These are phyloP conservation scores for Corythornis cristatus DNA, from an alignment of 2,113 vertebrate species.

Conservation along the genomic window DNA sequence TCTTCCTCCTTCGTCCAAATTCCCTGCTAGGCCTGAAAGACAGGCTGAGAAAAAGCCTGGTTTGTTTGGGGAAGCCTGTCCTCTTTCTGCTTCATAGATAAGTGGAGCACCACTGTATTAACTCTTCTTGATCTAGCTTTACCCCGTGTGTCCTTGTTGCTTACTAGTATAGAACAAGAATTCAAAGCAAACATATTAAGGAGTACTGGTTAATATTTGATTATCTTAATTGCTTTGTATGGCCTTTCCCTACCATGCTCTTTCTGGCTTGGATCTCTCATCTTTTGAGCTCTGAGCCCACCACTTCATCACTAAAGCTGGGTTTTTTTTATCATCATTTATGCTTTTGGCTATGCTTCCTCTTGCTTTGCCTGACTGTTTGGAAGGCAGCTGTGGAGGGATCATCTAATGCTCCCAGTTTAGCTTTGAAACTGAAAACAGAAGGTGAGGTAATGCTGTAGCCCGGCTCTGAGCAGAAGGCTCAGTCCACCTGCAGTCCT, in stretches of 20 bases:
- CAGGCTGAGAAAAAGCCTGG: not conserved
- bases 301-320: not conserved
- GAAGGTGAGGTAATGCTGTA: not conserved
- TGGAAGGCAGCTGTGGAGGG: conserved; percentile 24
- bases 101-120: not conserved
- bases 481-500: not conserved
- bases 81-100: not conserved
- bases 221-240: not conserved
- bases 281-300: not conserved
- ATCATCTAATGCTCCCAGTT: conserved; percentile 1
- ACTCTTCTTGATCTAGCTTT: not conserved
- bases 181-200: not conserved
- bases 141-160: not conserved
- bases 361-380: not conserved
- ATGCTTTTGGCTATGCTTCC: not conserved
- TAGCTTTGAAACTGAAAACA: conserved; percentile 27
- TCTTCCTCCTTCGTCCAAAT: not conserved
- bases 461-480: conserved; percentile 21
- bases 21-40: not conserved
- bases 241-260: not conserved
- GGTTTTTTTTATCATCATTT: not conserved
- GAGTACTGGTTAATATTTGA: not conserved
- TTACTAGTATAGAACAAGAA: not conserved
- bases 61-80: not conserved
- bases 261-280: not conserved